Conservation (phyloP, 2,888 invertebrate species). For the Sipha maydis region DNA sequence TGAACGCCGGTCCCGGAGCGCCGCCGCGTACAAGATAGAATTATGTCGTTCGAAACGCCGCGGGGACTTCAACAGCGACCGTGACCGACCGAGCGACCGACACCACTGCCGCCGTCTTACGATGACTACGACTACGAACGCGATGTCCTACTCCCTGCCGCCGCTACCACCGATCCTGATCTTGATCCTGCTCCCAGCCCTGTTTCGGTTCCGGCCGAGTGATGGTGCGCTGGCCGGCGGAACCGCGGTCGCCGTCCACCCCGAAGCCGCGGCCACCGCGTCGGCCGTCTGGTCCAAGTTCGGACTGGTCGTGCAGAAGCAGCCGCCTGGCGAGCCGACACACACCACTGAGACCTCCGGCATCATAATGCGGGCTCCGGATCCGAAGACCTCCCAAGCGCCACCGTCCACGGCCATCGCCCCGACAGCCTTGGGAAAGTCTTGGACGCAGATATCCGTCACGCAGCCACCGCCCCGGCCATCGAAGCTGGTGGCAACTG, state of each 20-base stretch:
- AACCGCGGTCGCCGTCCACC: background rate
- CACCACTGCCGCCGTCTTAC: background rate
- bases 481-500: background rate
- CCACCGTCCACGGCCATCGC: background rate
- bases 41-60: background rate
- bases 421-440: slow-evolving; percentile 28
- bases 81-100: background rate
- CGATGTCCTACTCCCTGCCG: background rate
- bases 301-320: slow-evolving; percentile 45
- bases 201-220: background rate
- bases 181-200: background rate
- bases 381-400: background rate
- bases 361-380: slow-evolving; percentile 58
- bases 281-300: slow-evolving; percentile 59
- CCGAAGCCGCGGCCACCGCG: background rate
- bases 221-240: background rate
- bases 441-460: slow-evolving; percentile 56
- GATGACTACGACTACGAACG: background rate
- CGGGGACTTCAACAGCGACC: background rate
- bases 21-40: background rate
- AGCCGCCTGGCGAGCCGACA: slow-evolving; percentile 5
- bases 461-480: slow-evolving; percentile 28
- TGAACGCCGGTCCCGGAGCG: background rate
- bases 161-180: background rate
- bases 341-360: slow-evolving; percentile 63